Evolutionary conservation across 2,797 vertebrate species (phyloP).

Genomic region (Heteromormyrus szaboi): DNA sequence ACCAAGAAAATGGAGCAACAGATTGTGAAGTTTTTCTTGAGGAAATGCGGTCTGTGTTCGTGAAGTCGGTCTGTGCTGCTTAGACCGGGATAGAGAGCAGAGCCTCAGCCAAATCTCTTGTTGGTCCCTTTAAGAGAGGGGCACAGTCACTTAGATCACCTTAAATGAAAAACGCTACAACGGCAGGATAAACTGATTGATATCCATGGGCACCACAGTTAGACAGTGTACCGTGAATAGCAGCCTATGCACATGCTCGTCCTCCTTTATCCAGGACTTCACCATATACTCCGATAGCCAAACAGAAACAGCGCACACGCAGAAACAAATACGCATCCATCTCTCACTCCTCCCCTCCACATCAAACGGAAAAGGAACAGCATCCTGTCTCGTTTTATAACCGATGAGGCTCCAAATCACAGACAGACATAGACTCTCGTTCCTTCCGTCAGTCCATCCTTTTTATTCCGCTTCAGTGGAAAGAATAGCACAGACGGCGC

Average conservation of each 20-base stretch:
- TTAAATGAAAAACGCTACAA: conserved; percentile 6
- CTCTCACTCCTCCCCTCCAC: neutral
- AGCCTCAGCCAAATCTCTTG: neutral
- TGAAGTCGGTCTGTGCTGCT: conserved; percentile 36
- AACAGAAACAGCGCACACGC: neutral
- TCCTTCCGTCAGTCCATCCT: conserved; percentile 49
- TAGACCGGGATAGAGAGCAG: conserved; percentile 15
- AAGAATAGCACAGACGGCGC: conserved; percentile 55
- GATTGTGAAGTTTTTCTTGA: conserved; percentile 14
- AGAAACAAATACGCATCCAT: neutral
- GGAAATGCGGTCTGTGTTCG: conserved; percentile 13
- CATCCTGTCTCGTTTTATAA: conserved; percentile 15
- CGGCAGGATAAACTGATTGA: neutral
- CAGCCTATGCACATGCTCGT: neutral
- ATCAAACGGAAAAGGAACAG: neutral
- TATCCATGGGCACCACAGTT: neutral
- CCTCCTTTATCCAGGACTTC: neutral
- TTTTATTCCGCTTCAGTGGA: conserved; percentile 57
- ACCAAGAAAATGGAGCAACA: conserved; percentile 14
- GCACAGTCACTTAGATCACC: neutral
- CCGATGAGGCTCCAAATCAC: neutral
- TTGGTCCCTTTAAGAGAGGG: conserved; percentile 46
- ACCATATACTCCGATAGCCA: neutral
- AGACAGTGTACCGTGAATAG: neutral
- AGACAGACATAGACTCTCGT: conserved; percentile 10